These are phyloP conservation scores for Hassar affinis DNA, from an alignment of 2,113 vertebrate species.

Conservation along the genomic window DNA sequence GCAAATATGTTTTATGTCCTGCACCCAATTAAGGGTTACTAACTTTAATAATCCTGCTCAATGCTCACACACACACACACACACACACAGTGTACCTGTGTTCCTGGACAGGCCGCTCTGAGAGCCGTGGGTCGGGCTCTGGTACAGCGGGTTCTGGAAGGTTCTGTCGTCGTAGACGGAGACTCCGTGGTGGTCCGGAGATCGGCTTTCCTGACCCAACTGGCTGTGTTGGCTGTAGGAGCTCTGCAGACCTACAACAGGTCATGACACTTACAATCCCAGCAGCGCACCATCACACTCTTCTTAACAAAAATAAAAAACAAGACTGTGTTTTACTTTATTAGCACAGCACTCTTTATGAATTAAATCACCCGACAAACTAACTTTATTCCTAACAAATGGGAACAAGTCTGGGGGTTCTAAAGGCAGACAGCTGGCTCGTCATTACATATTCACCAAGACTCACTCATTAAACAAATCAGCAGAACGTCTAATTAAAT, in stretches of 20 bases:
- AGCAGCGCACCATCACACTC: background rate
- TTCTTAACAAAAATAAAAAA: background rate
- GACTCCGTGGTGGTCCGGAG: slow-evolving; percentile 90
- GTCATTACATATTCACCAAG: background rate
- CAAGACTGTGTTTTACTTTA: too few species aligned
- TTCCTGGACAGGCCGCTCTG: slow-evolving; percentile 74
- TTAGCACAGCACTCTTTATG: background rate
- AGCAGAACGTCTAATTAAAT: background rate
- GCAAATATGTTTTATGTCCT: background rate
- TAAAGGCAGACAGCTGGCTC: background rate
- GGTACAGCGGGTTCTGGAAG: slow-evolving; percentile 74
- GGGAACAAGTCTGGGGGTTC: background rate
- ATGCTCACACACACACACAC: too few species aligned
- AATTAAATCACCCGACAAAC: background rate
- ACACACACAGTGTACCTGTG: slow-evolving; percentile 81
- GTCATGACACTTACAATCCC: background rate
- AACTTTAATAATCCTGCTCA: too few species aligned
- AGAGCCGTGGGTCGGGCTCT: slow-evolving; percentile 71
- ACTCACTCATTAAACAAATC: background rate
- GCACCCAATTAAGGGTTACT: background rate
- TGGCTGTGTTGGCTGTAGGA: slow-evolving; percentile 69
- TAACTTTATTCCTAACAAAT: background rate
- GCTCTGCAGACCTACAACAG: slow-evolving; percentile 70
- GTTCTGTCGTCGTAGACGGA: slow-evolving; percentile 88
- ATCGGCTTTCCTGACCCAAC: slow-evolving; percentile 81